Base-by-base conservation (phyloP, 2,888 invertebrate genomes). In the Flexamia atlantica region DNA sequence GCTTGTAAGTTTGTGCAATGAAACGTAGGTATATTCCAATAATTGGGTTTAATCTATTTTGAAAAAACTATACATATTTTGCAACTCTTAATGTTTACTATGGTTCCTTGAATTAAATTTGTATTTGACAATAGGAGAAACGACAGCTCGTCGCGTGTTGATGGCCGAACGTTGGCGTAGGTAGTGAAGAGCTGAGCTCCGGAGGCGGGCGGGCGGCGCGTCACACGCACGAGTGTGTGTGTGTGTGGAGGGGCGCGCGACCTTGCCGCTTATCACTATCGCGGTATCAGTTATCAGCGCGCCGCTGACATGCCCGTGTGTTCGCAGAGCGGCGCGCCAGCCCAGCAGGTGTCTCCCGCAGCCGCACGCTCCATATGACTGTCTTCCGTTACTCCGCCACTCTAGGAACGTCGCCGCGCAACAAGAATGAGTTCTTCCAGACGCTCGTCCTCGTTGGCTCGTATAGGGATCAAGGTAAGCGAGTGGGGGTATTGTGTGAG, bases 391-490 rank as follows among this genome's bases (percentile, higher is more conserved):
- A 68, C 68, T 68, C 32, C 68, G 32, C 17, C 36, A n/a, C 68
- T 36, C 68, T 68, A 32, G 32, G 36, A 36, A 68, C 68, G 5
- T 28, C 84, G 14, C 84, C 74, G 36, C 74, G 57, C 57, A 84
- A 84, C 81, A 81, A 81, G 68, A 72, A 84, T 84, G 84, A 81
- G 72, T 28, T 80, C 72, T 74, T 68, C 60, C 70, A 40, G 83
- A 64, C 74, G 83, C 64, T 76, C 76, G 50, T 83, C 83, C 68
- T 80, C 42, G 68, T 50, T 83, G 83, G 83, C 79, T 64, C 83
- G 83, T 79, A 83, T 83, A 46, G 83, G 83, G 83, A 83, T 83
- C 83, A 83, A 50, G 80, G 83, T 83, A 42, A 83, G 83, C 64
- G 14, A 57, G 10, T 60, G 12, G 7, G 7, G n/a, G n/a, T n/a